phyloP scores from a whole-genome alignment of 2,113 vertebrate species.

The Sisor rabdophorus region DNA sequence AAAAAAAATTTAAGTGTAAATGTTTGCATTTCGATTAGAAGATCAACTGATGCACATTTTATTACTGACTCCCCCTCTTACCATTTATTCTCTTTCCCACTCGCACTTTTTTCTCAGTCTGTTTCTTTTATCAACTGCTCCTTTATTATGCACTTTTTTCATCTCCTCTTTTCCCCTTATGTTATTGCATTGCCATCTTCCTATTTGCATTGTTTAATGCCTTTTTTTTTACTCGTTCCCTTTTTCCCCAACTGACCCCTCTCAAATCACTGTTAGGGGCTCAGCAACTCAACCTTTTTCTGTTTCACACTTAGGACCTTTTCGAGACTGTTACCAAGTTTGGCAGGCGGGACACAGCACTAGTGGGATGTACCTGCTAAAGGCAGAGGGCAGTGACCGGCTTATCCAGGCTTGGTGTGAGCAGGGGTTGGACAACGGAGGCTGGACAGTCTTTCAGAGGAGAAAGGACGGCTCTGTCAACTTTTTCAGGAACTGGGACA shows the following conservation, averaged over 20 bases:
- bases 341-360: conserved; percentile 82
- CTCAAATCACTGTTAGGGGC: not conserved
- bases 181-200: no score
- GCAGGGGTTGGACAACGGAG: conserved; percentile 89
- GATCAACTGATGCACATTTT: no score
- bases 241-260: not conserved
- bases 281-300: not conserved
- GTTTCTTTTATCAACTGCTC: no score
- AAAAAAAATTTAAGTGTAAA: no score
- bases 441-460: conserved; percentile 95
- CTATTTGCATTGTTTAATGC: no score
- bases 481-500: conserved; percentile 98
- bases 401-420: conserved; percentile 94
- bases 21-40: no score
- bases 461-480: conserved; percentile 93
- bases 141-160: no score
- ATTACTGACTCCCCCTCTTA: not conserved
- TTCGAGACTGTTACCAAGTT: conserved; percentile 89
- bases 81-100: not conserved
- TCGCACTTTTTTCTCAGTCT: not conserved
- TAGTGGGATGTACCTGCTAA: conserved; percentile 94
- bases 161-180: no score
- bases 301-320: conserved; percentile 77
- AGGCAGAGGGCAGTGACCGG: conserved; percentile 76
- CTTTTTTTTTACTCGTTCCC: no score